Evolutionary conservation across 2,797 vertebrate species (phyloP), one percentile per base, ranked within the genome.

Genomic region (Pipistrellus nathusii): DNA sequence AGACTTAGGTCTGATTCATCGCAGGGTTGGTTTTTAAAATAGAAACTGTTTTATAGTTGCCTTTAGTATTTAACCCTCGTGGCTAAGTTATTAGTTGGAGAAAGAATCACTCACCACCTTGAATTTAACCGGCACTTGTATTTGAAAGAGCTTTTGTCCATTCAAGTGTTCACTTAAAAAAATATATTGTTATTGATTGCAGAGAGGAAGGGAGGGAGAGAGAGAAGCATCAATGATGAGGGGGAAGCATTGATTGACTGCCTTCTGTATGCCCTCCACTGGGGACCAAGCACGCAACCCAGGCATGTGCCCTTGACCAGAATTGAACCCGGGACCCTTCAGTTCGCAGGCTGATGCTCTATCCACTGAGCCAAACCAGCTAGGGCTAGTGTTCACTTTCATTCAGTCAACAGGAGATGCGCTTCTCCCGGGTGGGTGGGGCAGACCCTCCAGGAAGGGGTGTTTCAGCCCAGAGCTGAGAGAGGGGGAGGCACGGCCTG

Each of bases 1-100:
- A 95, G 88, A 82, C 86, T 83, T 64, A 35, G 59, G 90, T 83
- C 82, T 80, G 77, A 90, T 88, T 83, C 87, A 66, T 73, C 72
- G 38, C 51, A 30, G 90, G 73, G 27, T 20, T 75, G 82, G 20
- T 51, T 95, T 96, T 90, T 84, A 94, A 96, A 94, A 92, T 83
- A 94, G 83, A 85, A 95, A 77, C 87, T 38, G 76, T 88, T 75
- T 92, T 80, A 77, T 71, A 27, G 83, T 59, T 64, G 55, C 71
- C 78, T 85, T 86, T 71, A 72, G 69, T 69, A 7, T 57, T 57
- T 73, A 72, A 68, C 32, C 76, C 55, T 48, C 41, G 84, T 77
- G 88, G 94, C 41, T 93, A 72, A 83, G 62, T 90, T 73, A 83
- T 55, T 90, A 78, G 87, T 77, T 57, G 30, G 75, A 57, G 85